Conservation (phyloP, 2,888 invertebrate species). For the Mythimna albipuncta region DNA sequence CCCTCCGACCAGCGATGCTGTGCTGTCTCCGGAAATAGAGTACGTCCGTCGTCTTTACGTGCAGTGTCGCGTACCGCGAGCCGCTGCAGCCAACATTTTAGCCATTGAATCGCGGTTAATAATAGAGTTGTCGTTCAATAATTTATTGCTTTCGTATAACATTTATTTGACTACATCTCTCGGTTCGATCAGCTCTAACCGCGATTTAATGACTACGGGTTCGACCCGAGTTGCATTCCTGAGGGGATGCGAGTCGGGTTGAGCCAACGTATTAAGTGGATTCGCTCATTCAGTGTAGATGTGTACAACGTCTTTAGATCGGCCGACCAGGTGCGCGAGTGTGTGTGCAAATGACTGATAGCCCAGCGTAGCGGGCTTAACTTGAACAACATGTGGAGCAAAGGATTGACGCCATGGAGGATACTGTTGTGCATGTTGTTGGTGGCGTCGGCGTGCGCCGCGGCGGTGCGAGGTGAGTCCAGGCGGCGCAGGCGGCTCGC, state of each 20-base stretch:
- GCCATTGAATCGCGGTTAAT: constrained; percentile 85
- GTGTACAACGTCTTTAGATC: constrained; percentile 84
- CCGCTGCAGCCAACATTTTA: constrained; percentile 74
- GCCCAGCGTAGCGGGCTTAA: constrained; percentile 86
- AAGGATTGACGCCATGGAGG: constrained; percentile 88
- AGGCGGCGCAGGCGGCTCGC: constrained; percentile 61
- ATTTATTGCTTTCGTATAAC: constrained; percentile 56
- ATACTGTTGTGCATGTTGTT: constrained; percentile 88
- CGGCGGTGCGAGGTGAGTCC: constrained; percentile 87
- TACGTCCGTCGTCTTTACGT: constrained; percentile 81
- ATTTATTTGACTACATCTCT: constrained; percentile 46
- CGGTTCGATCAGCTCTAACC: constrained; percentile 51
- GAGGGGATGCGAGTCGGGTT: constrained; percentile 78
- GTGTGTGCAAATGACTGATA: constrained; percentile 90
- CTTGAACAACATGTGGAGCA: constrained; percentile 89
- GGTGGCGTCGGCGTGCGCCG: constrained; percentile 84
- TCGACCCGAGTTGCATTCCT: constrained; percentile 82
- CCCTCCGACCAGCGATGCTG: constrained; percentile 91
- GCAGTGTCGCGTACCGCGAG: constrained; percentile 79
- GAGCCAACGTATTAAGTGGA: constrained; percentile 66
- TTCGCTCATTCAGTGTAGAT: constrained; percentile 82
- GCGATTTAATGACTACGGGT: constrained; percentile 78
- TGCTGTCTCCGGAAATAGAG: constrained; percentile 91
- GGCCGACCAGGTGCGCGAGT: constrained; percentile 89
- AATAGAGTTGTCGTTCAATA: constrained; percentile 73